Conservation (phyloP, 2,797 vertebrate species). For the Rallus crepitans region DNA sequence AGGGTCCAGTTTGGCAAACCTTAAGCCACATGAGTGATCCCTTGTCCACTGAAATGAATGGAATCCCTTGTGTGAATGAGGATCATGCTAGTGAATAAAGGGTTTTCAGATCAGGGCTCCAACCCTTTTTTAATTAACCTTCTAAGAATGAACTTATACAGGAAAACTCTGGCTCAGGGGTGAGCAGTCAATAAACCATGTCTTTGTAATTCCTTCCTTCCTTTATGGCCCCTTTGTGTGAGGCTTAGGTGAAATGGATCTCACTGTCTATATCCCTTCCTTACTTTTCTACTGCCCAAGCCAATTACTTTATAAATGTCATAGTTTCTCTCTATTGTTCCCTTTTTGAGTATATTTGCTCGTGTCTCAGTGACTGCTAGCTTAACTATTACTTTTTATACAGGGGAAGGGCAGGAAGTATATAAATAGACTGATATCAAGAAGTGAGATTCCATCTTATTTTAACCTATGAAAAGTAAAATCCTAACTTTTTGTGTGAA, state of each 20-base stretch:
- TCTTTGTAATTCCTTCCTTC: conserved; percentile 50
- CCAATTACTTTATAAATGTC: conserved; percentile 4
- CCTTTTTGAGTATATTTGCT: conserved; percentile 3
- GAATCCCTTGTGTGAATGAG: conserved; percentile 28
- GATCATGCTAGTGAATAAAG: conserved; percentile 19
- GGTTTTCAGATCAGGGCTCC: not conserved
- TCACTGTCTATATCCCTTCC: not conserved
- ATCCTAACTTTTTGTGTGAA: not conserved
- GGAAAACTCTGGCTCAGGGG: conserved; percentile 35
- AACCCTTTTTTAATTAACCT: conserved; percentile 60
- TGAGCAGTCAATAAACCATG: conserved; percentile 53
- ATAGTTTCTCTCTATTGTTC: conserved; percentile 10
- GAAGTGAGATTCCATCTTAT: not conserved
- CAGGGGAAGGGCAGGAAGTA: not conserved
- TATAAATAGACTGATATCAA: not conserved
- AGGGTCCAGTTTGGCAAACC: not conserved
- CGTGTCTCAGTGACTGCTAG: not conserved
- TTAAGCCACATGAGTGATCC: not conserved
- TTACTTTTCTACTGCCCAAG: not conserved
- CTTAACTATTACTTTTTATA: not conserved
- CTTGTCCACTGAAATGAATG: not conserved
- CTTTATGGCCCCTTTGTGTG: conserved; percentile 41
- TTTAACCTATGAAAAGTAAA: not conserved
- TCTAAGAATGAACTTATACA: conserved; percentile 40
- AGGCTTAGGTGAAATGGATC: conserved; percentile 62